A percentile compares a stretch with the other conserved stretches of the same genome.
Evolutionary conservation across 2,797 vertebrate genomes (phyloP).

Genomic region (Argentina silus): DNA sequence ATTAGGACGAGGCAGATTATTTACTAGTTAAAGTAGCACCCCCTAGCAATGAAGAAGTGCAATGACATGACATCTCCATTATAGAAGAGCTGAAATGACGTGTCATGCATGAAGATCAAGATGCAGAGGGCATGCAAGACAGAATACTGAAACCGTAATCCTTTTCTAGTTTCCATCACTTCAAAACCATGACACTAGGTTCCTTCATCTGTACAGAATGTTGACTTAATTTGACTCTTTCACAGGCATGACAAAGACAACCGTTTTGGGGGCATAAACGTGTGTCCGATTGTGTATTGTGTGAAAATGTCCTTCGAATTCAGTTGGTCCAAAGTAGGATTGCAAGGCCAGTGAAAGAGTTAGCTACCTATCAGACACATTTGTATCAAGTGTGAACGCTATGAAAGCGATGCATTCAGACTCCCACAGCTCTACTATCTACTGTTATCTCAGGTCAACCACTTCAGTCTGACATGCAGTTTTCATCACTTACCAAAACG

Average conservation of each 20-base stretch:
- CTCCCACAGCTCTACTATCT: constrained; percentile 58
- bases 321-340: constrained; percentile 19
- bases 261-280: constrained; percentile 16
- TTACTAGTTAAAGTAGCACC: constrained; percentile 32
- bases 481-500: constrained; percentile 86
- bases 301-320: background rate
- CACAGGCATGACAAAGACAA: constrained; percentile 66
- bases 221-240: constrained; percentile 67
- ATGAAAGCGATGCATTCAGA: constrained; percentile 72
- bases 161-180: constrained; percentile 14
- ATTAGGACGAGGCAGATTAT: background rate
- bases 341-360: constrained; percentile 81
- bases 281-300: background rate
- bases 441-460: constrained; percentile 73
- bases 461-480: constrained; percentile 84
- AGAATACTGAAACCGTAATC: constrained; percentile 36
- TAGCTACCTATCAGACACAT: constrained; percentile 69
- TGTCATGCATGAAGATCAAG: constrained; percentile 69
- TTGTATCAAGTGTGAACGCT: constrained; percentile 69
- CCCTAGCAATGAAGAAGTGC: constrained; percentile 43
- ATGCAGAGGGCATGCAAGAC: constrained; percentile 77
- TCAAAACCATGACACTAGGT: background rate
- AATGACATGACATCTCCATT: constrained; percentile 33
- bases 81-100: constrained; percentile 23
- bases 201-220: background rate